These are phyloP conservation scores for Erinaceus europaeus DNA, from an alignment of 2,113 vertebrate species.

Conservation along the genomic window DNA sequence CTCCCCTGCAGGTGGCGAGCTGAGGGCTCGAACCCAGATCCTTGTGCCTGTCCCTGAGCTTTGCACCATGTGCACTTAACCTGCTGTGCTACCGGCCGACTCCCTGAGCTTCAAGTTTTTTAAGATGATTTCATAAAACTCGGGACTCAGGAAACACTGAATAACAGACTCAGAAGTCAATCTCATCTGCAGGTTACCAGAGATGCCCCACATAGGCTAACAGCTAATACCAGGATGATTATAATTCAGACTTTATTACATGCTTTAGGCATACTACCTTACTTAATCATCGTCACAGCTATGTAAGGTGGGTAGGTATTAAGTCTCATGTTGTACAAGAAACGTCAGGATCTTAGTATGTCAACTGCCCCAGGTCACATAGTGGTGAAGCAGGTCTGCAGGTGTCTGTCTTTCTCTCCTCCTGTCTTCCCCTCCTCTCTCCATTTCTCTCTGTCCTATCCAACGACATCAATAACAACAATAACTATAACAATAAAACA, in stretches of 20 bases:
- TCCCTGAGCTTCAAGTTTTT: neutral
- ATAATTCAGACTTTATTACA: neutral
- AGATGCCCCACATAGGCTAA: neutral
- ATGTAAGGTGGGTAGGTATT: neutral
- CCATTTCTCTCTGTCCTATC: no score
- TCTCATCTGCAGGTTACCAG: constrained; percentile 27
- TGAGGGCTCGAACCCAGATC: no score
- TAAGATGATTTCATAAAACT: neutral
- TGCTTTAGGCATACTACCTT: neutral
- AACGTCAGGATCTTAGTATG: neutral
- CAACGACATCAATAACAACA: no score
- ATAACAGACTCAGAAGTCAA: neutral
- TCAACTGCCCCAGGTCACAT: neutral
- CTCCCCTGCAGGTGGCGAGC: no score
- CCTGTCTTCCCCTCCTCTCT: no score
- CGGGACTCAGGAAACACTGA: neutral
- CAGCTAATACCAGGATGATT: neutral
- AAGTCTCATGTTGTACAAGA: neutral
- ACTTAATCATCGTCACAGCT: constrained; percentile 19
- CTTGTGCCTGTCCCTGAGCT: no score
- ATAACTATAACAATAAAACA: no score
- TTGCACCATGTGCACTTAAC: no score
- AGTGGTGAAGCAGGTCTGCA: neutral
- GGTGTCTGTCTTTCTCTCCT: no score
- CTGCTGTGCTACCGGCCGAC: no score